Evolutionary conservation across 64 coral and sea anemone genomes (phyloP).

Genomic region (Montipora cactus): DNA sequence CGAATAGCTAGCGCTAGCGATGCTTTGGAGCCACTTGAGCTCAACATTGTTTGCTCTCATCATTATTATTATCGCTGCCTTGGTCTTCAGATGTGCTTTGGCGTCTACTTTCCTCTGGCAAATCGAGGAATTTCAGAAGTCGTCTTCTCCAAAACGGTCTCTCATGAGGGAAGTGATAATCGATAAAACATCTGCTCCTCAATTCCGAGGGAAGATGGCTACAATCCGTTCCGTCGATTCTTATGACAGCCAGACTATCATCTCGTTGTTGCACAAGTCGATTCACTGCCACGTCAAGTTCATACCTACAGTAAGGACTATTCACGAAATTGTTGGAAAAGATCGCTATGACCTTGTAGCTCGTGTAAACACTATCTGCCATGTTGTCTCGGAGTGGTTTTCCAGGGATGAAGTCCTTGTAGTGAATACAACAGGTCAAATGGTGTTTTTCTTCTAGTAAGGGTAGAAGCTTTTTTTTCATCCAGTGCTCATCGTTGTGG

Average conservation of each 20-base stretch:
- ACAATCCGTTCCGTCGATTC: slow-evolving; percentile 41
- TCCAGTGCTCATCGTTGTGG: slow-evolving; percentile 12
- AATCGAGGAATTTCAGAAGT: not conserved
- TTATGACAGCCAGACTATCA: slow-evolving; percentile 24
- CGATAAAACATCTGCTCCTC: slow-evolving; percentile 14
- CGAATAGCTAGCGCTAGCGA: no score
- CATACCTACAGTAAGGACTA: slow-evolving; percentile 43
- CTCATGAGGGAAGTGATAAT: slow-evolving; percentile 50
- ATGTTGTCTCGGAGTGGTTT: slow-evolving; percentile 31
- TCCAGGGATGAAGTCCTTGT: slow-evolving; percentile 60
- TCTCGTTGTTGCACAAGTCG: slow-evolving; percentile 17
- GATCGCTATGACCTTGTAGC: slow-evolving; percentile 62
- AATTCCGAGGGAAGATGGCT: slow-evolving; percentile 19
- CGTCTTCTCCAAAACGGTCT: not conserved
- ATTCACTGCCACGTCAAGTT: slow-evolving; percentile 29
- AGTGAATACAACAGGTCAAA: slow-evolving; percentile 55
- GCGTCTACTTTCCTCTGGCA: not conserved
- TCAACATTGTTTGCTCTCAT: not conserved
- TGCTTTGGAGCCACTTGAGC: not conserved
- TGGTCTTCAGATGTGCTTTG: not conserved
- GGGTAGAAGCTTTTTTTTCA: not conserved
- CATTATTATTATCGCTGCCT: not conserved
- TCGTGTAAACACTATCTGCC: slow-evolving; percentile 54
- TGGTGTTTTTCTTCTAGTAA: slow-evolving; percentile 33
- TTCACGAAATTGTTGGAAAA: slow-evolving; percentile 55